Percentiles rank a stretch among this genome's conserved stretches.
phyloP scores from a whole-genome alignment of 2,113 vertebrate genomes.

The Aspidoscelis tigris region DNA sequence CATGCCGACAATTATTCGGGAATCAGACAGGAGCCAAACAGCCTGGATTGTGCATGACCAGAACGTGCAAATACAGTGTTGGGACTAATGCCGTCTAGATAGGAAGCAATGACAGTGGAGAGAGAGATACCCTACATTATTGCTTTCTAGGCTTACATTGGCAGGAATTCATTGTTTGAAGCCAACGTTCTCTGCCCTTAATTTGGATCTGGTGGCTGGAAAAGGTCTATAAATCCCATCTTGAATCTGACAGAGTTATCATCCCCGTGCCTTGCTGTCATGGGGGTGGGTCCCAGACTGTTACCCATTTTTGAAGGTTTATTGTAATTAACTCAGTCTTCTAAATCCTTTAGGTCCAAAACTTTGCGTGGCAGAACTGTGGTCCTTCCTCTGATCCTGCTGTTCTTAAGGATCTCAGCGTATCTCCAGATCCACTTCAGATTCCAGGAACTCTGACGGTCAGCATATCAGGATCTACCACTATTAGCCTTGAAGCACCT shows the following conservation, averaged over 20 bases:
- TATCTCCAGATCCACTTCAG: conserved; percentile 74
- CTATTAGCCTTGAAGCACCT: conserved; percentile 58
- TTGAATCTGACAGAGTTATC: not conserved
- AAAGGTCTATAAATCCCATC: not conserved
- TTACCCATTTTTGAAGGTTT: not conserved
- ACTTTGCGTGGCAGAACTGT: conserved; percentile 81
- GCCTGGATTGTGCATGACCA: too few relatives aligned
- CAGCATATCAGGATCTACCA: conserved; percentile 12
- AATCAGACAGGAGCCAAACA: too few relatives aligned
- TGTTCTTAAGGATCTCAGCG: conserved; percentile 69
- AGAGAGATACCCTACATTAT: too few relatives aligned
- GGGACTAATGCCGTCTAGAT: too few relatives aligned
- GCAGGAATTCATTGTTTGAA: not conserved
- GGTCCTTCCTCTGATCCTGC: conserved; percentile 66
- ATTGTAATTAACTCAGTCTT: conserved; percentile 12
- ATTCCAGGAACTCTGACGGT: conserved; percentile 73
- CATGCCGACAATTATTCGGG: too few relatives aligned
- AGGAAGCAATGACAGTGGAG: too few relatives aligned
- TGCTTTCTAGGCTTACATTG: too few relatives aligned
- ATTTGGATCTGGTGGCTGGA: not conserved
- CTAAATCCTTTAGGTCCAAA: conserved; percentile 27
- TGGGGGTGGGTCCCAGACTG: not conserved
- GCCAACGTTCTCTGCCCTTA: not conserved
- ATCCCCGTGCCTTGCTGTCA: not conserved
- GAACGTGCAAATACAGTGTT: too few relatives aligned